Conservation (phyloP, 2,113 vertebrate genomes). For the Platysteira castanea region DNA sequence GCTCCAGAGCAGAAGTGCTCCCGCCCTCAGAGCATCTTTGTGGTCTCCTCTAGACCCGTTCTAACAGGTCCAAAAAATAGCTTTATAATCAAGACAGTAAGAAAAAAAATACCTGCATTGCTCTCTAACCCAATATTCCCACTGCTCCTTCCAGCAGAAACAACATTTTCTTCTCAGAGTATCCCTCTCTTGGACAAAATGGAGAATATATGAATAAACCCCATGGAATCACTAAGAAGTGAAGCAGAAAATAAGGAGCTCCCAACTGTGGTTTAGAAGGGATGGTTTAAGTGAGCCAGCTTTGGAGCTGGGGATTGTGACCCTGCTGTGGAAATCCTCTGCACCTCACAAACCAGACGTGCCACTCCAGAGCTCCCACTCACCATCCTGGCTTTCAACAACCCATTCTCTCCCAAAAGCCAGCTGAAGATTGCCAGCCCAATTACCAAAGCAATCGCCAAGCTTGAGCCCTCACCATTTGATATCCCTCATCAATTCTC, state of each 20-base stretch:
- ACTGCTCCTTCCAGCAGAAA: not conserved
- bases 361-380: not conserved
- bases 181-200: not conserved
- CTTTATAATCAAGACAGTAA: not conserved
- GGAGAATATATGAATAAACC: not conserved
- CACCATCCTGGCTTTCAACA: not conserved
- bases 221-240: not conserved
- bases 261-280: not conserved
- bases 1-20: not conserved
- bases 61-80: not conserved
- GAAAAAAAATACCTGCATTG: not conserved
- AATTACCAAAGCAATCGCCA: not conserved
- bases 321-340: not conserved
- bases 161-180: not conserved
- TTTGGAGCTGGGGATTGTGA: not conserved
- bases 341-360: not conserved
- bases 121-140: not conserved
- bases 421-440: not conserved
- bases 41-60: not conserved
- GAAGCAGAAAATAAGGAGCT: not conserved
- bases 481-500: not conserved
- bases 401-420: not conserved
- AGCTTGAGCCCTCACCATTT: not conserved
- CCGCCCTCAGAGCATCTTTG: not conserved
- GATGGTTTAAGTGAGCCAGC: not conserved